Evolutionary conservation across 2,113 vertebrate species (phyloP).

Genomic region (Prochilodus magdalenae): DNA sequence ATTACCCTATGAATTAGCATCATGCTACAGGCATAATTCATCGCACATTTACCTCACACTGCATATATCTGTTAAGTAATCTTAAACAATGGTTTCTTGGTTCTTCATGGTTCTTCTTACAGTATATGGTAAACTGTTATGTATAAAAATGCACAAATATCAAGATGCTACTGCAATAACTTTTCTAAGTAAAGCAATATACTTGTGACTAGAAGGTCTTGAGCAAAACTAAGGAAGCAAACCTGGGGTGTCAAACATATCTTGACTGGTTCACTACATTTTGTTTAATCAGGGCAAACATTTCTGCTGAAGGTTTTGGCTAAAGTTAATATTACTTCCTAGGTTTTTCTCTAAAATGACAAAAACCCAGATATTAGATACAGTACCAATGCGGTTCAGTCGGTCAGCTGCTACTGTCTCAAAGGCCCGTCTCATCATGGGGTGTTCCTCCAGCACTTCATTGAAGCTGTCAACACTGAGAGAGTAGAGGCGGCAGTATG

Average conservation of each 20-base stretch:
- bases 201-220: neutral
- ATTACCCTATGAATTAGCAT: too few relatives aligned
- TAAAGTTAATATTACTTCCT: too few relatives aligned
- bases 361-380: neutral
- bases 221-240: neutral
- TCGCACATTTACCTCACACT: too few relatives aligned
- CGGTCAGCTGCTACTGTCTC: constrained; percentile 95
- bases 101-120: too few relatives aligned
- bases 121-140: neutral
- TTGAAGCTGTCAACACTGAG: constrained; percentile 95
- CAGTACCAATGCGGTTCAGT: constrained; percentile 90
- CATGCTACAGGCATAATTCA: too few relatives aligned
- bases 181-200: neutral
- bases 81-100: too few relatives aligned
- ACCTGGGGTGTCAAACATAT: neutral
- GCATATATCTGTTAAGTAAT: too few relatives aligned
- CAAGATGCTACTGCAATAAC: neutral
- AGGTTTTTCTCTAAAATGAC: neutral
- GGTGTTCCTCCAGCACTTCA: constrained; percentile 94
- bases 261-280: neutral
- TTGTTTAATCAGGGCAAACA: neutral
- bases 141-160: neutral
- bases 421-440: constrained; percentile 97
- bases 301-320: too few relatives aligned
- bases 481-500: constrained; percentile 97